Evolutionary conservation across 2,888 invertebrate genomes (phyloP).

Genomic region (Odontocolon sp.): DNA sequence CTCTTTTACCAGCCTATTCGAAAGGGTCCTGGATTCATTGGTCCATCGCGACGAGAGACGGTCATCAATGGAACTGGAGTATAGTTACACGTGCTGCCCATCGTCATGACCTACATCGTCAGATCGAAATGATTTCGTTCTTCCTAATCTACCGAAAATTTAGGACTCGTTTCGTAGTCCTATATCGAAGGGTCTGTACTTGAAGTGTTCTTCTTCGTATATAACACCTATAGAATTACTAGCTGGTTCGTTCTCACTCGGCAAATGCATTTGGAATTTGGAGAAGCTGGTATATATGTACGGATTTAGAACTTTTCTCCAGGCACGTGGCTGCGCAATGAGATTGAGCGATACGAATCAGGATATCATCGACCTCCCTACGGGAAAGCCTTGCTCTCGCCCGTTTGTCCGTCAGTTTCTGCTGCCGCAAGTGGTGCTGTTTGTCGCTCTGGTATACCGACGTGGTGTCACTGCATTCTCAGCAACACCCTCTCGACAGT

Average conservation of each 20-base stretch:
- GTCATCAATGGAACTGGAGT: neutral
- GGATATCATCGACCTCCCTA: constrained; percentile 51
- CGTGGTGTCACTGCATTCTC: constrained; percentile 64
- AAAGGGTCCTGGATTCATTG: neutral
- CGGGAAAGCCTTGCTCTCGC: constrained; percentile 47
- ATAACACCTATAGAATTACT: neutral
- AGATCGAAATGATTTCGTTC: neutral
- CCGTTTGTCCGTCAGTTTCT: constrained; percentile 67
- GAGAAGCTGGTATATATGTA: constrained; percentile 27
- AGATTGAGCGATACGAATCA: constrained; percentile 44
- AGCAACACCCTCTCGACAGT: constrained; percentile 65
- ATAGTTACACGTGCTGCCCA: no score
- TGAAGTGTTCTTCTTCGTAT: neutral
- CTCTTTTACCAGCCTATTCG: constrained; percentile 40
- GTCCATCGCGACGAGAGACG: neutral
- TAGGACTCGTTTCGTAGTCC: neutral
- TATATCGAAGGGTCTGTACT: no score
- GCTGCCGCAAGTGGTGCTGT: constrained; percentile 53
- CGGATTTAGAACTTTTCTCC: constrained; percentile 53
- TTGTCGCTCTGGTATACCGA: constrained; percentile 24
- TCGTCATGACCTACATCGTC: no score
- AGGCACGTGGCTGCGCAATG: constrained; percentile 46
- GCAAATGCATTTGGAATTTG: constrained; percentile 54
- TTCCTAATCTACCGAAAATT: neutral
- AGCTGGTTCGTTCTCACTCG: constrained; percentile 2